Evolutionary conservation across 2,797 vertebrate genomes (phyloP).

Genomic region (Enteromius treurensis): DNA sequence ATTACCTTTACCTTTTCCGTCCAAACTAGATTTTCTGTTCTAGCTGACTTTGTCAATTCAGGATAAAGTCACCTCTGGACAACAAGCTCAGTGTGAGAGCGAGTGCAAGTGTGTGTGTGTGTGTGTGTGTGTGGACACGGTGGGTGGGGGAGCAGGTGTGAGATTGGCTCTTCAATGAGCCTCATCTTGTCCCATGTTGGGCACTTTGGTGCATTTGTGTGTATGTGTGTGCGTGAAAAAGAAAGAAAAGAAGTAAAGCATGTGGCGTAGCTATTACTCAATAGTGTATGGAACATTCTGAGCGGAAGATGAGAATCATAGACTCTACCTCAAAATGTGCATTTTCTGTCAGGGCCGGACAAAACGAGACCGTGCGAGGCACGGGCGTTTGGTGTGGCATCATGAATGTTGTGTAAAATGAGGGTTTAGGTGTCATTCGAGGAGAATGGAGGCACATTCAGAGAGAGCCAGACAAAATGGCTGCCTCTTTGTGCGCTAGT

Average conservation of each 20-base stretch:
- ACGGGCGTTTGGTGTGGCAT: slow-evolving; percentile 6
- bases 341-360: slow-evolving; percentile 1
- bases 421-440: slow-evolving; percentile 15
- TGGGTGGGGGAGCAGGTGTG: slow-evolving; percentile 72
- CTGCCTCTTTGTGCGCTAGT: slow-evolving; percentile 66
- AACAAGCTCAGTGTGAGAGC: slow-evolving; percentile 62
- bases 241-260: slow-evolving; percentile 58
- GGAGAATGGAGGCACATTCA: slow-evolving; percentile 14
- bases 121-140: slow-evolving; percentile 61
- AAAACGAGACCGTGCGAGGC: slow-evolving; percentile 1
- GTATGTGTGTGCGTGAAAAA: slow-evolving; percentile 42
- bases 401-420: slow-evolving; percentile 9
- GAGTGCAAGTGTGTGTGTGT: slow-evolving; percentile 44
- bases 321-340: slow-evolving; percentile 23
- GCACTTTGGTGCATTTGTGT: slow-evolving; percentile 42
- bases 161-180: slow-evolving; percentile 69
- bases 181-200: slow-evolving; percentile 72
- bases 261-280: slow-evolving; percentile 66
- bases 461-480: slow-evolving; percentile 78
- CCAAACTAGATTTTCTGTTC: slow-evolving; percentile 60
- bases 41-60: slow-evolving; percentile 60
- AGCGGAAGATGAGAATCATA: slow-evolving; percentile 15
- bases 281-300: slow-evolving; percentile 62
- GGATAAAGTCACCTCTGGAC: slow-evolving; percentile 76
- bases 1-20: slow-evolving; percentile 4